phyloP scores from a whole-genome alignment of 2,888 invertebrate genomes.

The Drosophila nr. fundita region DNA sequence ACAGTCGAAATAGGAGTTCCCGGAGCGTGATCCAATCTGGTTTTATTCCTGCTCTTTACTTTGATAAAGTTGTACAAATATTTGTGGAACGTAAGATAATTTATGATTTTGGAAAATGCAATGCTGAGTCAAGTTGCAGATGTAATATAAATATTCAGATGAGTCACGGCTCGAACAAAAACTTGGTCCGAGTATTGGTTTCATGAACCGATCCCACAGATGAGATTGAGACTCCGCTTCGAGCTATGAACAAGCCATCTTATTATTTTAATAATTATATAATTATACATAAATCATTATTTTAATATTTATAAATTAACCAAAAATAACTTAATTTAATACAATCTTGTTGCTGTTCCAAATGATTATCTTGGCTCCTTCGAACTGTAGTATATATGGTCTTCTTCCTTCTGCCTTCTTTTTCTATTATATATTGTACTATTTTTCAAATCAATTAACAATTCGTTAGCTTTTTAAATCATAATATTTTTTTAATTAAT shows the following conservation, averaged over 20 bases:
- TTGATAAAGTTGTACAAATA: not conserved
- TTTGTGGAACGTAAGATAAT: not conserved
- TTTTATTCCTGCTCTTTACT: not conserved
- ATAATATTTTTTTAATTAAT: not conserved
- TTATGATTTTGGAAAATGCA: no score
- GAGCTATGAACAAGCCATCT: not conserved
- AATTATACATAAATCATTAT: no score
- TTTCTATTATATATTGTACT: not conserved
- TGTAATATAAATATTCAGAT: not conserved
- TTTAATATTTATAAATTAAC: no score
- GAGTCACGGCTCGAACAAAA: not conserved
- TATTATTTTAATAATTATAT: not conserved
- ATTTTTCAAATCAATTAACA: not conserved
- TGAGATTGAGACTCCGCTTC: not conserved
- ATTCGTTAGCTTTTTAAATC: not conserved
- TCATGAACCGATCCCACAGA: not conserved
- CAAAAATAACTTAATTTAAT: not conserved
- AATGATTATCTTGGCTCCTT: no score
- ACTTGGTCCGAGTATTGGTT: not conserved
- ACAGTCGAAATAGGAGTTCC: not conserved
- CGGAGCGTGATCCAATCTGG: not conserved
- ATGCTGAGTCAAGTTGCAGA: not conserved
- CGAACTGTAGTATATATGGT: no score
- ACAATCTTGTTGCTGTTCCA: not conserved
- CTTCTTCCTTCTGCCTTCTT: no score